Evolutionary conservation across 2,888 invertebrate genomes (phyloP).

Genomic region (Brenthis ino): DNA sequence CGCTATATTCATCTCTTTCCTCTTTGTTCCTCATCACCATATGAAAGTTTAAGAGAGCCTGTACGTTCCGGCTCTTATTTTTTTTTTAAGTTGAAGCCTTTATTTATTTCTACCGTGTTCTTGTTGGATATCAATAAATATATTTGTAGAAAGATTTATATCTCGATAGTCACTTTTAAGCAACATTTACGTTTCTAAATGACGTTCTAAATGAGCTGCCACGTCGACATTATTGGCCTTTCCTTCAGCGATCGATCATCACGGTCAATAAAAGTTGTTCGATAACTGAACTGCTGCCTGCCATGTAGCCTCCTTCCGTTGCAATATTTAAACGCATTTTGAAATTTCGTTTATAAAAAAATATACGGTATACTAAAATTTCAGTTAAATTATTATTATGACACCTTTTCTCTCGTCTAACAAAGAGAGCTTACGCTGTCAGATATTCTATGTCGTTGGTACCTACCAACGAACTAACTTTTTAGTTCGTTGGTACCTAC

Average conservation of each 20-base stretch:
- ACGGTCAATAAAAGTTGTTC: constrained; percentile 42
- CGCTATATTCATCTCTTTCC: constrained; percentile 51
- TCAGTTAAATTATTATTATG: too few relatives aligned
- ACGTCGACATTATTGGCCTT: constrained; percentile 44
- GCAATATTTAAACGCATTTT: constrained; percentile 20
- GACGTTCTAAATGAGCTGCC: constrained; percentile 33
- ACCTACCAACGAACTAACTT: too few relatives aligned
- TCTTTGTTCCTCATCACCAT: constrained; percentile 63
- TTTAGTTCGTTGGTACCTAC: too few relatives aligned
- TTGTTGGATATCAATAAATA: constrained; percentile 65
- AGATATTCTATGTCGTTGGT: too few relatives aligned
- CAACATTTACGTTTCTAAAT: not conserved
- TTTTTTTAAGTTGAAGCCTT: constrained; percentile 62
- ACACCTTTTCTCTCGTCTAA: too few relatives aligned
- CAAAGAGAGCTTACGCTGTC: too few relatives aligned
- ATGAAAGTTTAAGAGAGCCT: constrained; percentile 68
- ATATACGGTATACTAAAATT: too few relatives aligned
- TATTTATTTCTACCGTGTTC: constrained; percentile 73
- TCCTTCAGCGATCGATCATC: constrained; percentile 43
- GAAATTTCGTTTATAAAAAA: not conserved
- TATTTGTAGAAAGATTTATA: constrained; percentile 46
- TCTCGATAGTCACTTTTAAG: constrained; percentile 19
- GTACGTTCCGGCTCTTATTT: constrained; percentile 51
- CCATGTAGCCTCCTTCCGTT: constrained; percentile 46
- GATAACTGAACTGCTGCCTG: constrained; percentile 17